Percentiles rank a stretch among this genome's conserved stretches.
Conservation (phyloP, 1,140 invertebrate species). For the Aricia agestis region DNA sequence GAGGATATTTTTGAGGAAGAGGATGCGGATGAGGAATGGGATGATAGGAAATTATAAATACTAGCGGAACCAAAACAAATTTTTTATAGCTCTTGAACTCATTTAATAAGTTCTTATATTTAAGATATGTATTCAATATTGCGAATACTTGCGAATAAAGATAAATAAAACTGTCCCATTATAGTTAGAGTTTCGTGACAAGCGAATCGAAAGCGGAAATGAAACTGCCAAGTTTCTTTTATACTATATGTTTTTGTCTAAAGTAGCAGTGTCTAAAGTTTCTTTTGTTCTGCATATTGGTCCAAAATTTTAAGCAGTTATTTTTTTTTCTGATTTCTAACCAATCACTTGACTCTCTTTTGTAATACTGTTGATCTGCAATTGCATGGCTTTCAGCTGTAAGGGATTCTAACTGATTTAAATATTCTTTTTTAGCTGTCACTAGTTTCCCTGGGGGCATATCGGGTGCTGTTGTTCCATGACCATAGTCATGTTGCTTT, state of each 20-base stretch:
- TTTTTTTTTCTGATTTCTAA: background rate
- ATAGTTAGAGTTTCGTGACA: no score
- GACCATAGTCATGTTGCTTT: background rate
- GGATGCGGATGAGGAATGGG: no score
- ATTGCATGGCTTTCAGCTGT: background rate
- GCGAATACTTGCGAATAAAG: no score
- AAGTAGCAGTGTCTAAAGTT: background rate
- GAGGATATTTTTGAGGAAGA: no score
- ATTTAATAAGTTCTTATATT: no score
- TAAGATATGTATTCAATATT: no score
- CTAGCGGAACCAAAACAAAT: no score
- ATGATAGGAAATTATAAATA: no score
- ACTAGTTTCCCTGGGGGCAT: background rate
- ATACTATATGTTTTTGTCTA: background rate
- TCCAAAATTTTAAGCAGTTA: background rate
- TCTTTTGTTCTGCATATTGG: background rate
- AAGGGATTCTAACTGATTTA: background rate
- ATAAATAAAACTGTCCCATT: no score
- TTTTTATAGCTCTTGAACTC: no score
- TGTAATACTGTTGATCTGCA: background rate
- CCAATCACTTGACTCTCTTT: background rate
- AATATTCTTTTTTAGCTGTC: background rate
- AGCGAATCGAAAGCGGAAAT: no score
- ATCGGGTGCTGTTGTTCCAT: background rate
- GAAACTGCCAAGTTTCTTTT: no score